These are phyloP conservation scores for Oreotrochilus melanogaster DNA, from an alignment of 2,113 vertebrate genomes.

Conservation along the genomic window DNA sequence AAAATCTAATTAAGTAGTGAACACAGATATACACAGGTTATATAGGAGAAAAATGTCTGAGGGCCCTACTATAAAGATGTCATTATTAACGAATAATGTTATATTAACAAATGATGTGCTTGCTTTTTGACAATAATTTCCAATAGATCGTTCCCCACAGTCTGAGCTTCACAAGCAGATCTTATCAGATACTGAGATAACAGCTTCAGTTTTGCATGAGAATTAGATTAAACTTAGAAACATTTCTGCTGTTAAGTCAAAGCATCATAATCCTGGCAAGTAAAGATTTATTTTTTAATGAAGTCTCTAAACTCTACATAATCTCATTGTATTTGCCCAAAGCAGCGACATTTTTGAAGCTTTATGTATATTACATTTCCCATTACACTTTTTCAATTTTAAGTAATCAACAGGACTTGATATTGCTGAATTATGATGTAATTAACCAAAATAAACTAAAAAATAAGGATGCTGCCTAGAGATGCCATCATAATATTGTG, in stretches of 20 bases:
- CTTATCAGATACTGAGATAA: not conserved
- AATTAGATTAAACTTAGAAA: not conserved
- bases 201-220: not conserved
- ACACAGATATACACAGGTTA: too few species aligned
- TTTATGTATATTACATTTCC: not conserved
- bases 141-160: not conserved
- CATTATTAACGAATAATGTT: not conserved
- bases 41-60: not conserved
- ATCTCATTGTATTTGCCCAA: not conserved
- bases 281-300: not conserved
- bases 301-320: not conserved
- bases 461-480: constrained; percentile 5
- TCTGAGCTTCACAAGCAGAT: not conserved
- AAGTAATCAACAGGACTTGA: not conserved
- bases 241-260: not conserved
- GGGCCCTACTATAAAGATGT: not conserved
- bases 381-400: not conserved
- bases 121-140: not conserved
- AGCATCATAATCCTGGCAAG: not conserved
- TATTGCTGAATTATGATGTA: not conserved
- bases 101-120: too few species aligned
- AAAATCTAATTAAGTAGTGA: not conserved
- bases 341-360: not conserved
- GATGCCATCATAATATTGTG: not conserved
- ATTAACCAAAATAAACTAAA: not conserved